Evolutionary conservation across 2,113 vertebrate species (phyloP).

Genomic region (Petromus typicus): DNA sequence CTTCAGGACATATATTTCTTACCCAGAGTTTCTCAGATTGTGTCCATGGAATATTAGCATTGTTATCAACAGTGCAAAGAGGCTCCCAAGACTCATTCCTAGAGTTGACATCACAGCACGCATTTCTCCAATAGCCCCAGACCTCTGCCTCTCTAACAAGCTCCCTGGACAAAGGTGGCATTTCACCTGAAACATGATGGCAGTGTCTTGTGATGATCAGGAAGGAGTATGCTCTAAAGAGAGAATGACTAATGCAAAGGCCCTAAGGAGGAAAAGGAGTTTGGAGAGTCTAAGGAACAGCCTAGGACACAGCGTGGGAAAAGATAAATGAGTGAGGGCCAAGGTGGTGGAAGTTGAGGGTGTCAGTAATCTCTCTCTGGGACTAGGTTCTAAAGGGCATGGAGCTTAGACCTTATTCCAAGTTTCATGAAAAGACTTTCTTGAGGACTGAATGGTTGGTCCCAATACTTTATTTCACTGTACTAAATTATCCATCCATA

Average conservation of each 20-base stretch:
- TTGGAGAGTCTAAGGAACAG: not conserved
- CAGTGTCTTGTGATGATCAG: not conserved
- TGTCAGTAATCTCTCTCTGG: not conserved
- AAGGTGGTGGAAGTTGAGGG: not conserved
- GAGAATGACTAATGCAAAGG: not conserved
- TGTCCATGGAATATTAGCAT: not conserved
- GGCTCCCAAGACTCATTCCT: not conserved
- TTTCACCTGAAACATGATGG: not conserved
- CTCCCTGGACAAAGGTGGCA: not conserved
- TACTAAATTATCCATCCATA: not conserved
- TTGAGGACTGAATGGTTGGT: not conserved
- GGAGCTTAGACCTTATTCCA: not conserved
- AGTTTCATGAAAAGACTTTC: not conserved
- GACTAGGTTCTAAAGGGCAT: not conserved
- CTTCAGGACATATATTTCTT: not conserved
- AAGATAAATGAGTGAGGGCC: too few species aligned
- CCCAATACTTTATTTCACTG: not conserved
- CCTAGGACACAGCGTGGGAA: not conserved
- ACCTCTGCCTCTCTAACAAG: not conserved
- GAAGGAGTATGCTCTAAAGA: not conserved
- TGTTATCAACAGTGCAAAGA: not conserved
- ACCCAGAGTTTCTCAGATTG: not conserved
- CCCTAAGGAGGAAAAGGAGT: not conserved
- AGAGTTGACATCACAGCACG: not conserved
- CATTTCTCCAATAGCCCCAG: not conserved